These are phyloP conservation scores for Listronotus bonariensis DNA, from an alignment of 1,140 invertebrate species.

Conservation along the genomic window DNA sequence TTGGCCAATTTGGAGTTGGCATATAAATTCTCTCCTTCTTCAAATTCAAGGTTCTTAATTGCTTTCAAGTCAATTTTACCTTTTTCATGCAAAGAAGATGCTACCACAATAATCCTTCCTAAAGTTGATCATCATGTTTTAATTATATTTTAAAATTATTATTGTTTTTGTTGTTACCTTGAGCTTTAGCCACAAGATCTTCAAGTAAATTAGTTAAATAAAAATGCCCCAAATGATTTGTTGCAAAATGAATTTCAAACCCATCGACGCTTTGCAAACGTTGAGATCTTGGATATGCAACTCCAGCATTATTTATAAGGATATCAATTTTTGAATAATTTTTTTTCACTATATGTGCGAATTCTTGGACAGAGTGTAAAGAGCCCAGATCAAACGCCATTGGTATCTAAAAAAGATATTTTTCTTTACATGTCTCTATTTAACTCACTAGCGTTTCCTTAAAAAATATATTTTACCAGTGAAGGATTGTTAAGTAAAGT, in stretches of 20 bases:
- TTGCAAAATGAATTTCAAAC: constrained; percentile 81
- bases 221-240: constrained; percentile 84
- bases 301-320: constrained; percentile 79
- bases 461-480: constrained; percentile 7
- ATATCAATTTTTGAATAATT: constrained; percentile 69
- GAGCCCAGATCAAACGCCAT: constrained; percentile 74
- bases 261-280: constrained; percentile 73
- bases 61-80: constrained; percentile 76
- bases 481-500: constrained; percentile 10
- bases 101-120: constrained; percentile 65
- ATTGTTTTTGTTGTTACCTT: constrained; percentile 3
- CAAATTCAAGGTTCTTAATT: constrained; percentile 63
- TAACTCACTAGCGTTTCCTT: no score
- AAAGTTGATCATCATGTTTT: constrained; percentile 53
- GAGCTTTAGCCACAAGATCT: constrained; percentile 62
- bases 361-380: constrained; percentile 71
- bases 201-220: constrained; percentile 80
- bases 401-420: constrained; percentile 61
- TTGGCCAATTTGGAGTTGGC: constrained; percentile 81
- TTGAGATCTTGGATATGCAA: constrained; percentile 61
- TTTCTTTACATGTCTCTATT: no score
- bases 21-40: constrained; percentile 67
- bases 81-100: constrained; percentile 59
- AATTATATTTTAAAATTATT: no score
- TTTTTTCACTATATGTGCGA: constrained; percentile 67